Evolutionary conservation across 2,113 vertebrate genomes (phyloP), one percentile per base, ranked within the genome.

Genomic region (Blennius ocellaris): DNA sequence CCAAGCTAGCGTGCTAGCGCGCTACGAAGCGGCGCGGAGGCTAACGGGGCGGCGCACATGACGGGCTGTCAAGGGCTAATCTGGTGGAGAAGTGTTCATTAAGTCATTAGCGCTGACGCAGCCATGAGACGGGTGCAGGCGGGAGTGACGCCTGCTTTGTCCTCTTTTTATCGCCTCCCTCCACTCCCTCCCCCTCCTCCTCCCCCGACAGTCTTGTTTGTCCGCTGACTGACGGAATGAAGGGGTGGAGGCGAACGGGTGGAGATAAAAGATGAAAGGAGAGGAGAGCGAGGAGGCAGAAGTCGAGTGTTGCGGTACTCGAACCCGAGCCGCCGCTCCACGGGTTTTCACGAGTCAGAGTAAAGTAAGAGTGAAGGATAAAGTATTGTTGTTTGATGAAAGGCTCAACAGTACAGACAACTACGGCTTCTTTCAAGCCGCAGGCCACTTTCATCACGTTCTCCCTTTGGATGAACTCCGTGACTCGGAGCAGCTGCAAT

Each of bases 71-170:
- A 93, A 85, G 89, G 85, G 91, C 90, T 92, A 93, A 94, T 94
- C 93, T 91, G 88, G 80, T 54, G 15, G 81, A 94, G 92, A 93
- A 94, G 93, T 93, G 89, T 93, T 95, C 94, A 95, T 94, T 94
- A 95, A 95, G 94, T 95, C 92, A 93, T 95, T 94, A 94, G 88
- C 57, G 81, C 89, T 93, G 92, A 93, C 91, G 90, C 84, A 47
- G 89, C 88, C 78, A 92, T 87, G 89, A 94, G 90, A 92, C 71
- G 75, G 81, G 83, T 69, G 79, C 75, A 80, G 83, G 78, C 84
- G 69, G 58, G 87, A 89, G 74, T 91, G 91, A 92, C 86, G 92
- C 60, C 72, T 76, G 83, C 91, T 91, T 93, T 93, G 92, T 93
- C 92, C 88, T 90, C 84, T 64, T 90, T 90, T 82, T 75, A 88